Evolutionary conservation across 2,113 vertebrate species (phyloP).

Genomic region (Lagopus leucura): DNA sequence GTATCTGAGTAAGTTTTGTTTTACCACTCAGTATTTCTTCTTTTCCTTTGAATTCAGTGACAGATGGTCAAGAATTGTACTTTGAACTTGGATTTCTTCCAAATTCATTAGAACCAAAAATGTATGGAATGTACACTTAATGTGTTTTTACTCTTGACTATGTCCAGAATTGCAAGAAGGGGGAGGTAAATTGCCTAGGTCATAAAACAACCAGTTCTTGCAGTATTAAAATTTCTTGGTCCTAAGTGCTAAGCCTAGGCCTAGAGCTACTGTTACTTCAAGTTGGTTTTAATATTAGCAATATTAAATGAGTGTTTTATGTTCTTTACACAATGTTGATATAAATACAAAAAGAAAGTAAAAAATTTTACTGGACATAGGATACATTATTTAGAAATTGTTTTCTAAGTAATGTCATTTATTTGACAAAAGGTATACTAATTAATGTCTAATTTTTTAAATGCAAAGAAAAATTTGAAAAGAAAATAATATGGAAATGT

Average conservation of each 20-base stretch:
- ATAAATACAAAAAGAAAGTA: neutral
- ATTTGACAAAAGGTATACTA: neutral
- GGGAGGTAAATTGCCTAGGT: neutral
- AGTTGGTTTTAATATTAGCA: neutral
- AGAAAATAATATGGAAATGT: neutral
- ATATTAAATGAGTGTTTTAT: neutral
- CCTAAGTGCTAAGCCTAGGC: neutral
- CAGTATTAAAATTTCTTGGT: neutral
- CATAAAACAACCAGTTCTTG: neutral
- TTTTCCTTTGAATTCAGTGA: neutral
- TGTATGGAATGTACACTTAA: neutral
- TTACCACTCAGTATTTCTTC: neutral
- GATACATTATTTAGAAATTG: neutral
- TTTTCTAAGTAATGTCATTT: neutral
- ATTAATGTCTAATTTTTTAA: neutral
- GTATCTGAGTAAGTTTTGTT: conserved; percentile 82
- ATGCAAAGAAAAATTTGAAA: neutral
- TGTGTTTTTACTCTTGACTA: neutral
- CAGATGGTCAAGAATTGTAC: neutral
- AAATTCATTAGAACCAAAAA: neutral
- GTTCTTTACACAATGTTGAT: neutral
- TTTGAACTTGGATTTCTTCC: neutral
- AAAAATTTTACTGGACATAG: neutral
- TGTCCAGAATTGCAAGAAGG: neutral
- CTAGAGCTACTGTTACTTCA: neutral